Percentiles rank a stretch among this genome's conserved stretches.
Evolutionary conservation across 2,888 invertebrate species (phyloP).

Genomic region (Eupithecia dodoneata): DNA sequence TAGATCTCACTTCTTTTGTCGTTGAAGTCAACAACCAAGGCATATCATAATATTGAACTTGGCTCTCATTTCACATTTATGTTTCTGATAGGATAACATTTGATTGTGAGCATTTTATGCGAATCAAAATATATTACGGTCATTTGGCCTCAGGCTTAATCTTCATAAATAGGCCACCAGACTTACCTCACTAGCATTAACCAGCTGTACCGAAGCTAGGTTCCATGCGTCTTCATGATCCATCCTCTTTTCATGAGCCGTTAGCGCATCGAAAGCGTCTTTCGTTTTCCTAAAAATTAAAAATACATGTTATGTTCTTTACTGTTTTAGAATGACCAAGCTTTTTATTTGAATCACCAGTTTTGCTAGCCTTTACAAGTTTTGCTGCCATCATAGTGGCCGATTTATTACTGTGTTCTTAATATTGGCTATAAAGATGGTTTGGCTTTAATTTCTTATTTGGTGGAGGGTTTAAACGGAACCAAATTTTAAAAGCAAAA

Average conservation of each 20-base stretch:
- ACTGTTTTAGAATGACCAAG: background rate
- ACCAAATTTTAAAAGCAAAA: too few species aligned
- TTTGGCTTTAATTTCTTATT: background rate
- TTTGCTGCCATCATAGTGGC: background rate
- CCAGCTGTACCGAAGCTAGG: constrained; percentile 90
- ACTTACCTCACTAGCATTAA: constrained; percentile 91
- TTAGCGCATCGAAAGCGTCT: constrained; percentile 62
- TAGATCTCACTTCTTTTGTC: too few species aligned
- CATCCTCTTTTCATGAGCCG: constrained; percentile 82
- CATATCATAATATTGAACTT: too few species aligned
- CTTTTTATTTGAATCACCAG: background rate
- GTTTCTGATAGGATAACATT: too few species aligned
- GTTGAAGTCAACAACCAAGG: too few species aligned
- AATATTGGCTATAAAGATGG: background rate
- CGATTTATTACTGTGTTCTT: background rate
- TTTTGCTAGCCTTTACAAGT: background rate
- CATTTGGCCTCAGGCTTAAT: too few species aligned
- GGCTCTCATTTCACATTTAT: too few species aligned
- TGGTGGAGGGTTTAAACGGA: background rate
- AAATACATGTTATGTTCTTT: background rate
- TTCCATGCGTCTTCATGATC: constrained; percentile 93
- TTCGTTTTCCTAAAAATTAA: constrained; percentile 56
- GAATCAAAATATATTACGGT: too few species aligned
- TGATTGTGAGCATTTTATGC: too few species aligned
- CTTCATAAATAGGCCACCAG: constrained; percentile 7